Evolutionary conservation across 2,113 vertebrate species (phyloP).

Genomic region (Ageneiosus marmoratus): DNA sequence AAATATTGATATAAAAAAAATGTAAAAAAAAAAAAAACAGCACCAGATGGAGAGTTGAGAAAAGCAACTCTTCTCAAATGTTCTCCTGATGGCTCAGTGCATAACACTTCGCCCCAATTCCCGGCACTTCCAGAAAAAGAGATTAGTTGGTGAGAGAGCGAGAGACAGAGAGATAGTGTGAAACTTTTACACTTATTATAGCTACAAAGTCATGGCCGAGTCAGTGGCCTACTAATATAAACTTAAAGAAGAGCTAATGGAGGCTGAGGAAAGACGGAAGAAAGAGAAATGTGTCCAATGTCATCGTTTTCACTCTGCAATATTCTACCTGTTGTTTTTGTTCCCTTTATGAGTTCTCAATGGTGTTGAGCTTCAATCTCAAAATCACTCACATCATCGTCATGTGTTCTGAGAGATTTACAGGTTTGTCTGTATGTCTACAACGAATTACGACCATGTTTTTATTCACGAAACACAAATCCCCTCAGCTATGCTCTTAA

Average conservation of each 20-base stretch:
- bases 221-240: background rate
- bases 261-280: background rate
- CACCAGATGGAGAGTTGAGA: constrained; percentile 38
- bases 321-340: background rate
- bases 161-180: background rate
- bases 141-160: background rate
- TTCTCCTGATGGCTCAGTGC: constrained; percentile 4
- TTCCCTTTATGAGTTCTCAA: background rate
- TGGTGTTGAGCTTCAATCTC: background rate
- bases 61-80: constrained; percentile 27
- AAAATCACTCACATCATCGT: background rate
- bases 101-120: background rate
- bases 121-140: background rate
- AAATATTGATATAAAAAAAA: background rate
- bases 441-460: too few relatives aligned
- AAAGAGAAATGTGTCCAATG: background rate
- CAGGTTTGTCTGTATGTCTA: background rate
- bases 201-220: constrained; percentile 7
- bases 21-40: background rate
- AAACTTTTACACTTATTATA: constrained; percentile 10
- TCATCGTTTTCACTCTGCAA: background rate
- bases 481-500: too few relatives aligned
- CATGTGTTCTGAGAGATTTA: background rate
- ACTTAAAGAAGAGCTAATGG: background rate
- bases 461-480: too few relatives aligned